Base-by-base conservation (phyloP, 1,140 invertebrate species). In the Dryas iulia region DNA sequence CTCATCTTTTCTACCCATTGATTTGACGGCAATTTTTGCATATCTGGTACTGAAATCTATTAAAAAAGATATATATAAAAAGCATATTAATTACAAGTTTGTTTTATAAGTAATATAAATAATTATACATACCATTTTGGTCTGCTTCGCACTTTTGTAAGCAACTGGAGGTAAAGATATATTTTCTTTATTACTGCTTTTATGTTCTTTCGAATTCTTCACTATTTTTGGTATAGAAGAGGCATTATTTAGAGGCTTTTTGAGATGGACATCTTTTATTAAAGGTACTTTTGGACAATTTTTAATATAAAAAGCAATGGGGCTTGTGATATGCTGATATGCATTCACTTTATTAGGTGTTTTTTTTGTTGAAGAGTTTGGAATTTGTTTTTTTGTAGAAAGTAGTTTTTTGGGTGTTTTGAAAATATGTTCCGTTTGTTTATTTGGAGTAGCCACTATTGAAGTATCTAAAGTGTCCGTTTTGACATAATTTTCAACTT, bases 231-330 rank as follows among this genome's bases (percentile, higher is more conserved):
- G 79, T 59, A 83, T 89, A 54, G 70, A 72, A 57, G 83, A 78
- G 28, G 54, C 12, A 8, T 71, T 71, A 62, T 66, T 70, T 12
- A 87, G 63, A 8, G 81, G 79, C 62, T 82, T 89, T 33, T 76
- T 81, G 18, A 84, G 84, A 47, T 76, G 73, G 0, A 89, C 76
- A 77, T 89, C 76, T 76, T 81, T 83, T 12, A 89, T 53, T 18
- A 86, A 67, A 59, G 84, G 82, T 12, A 79, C 80, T 73, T 82
- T 77, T 3, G 86, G 84, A 47, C 79, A 72, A 12, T 83, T 78
- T 39, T 83, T 84, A 14, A 89, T 89, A 58, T 89, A 86, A 54
- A 78, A 76, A 25, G 86, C 86, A 23, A 89, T 73, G 59, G 86
- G 86, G 72, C 86, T 89, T 23, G 71, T 76, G 12, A 89, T 80